These are phyloP conservation scores for Microcebus lehilahytsara DNA, from an alignment of 2,113 vertebrate species.

Conservation along the genomic window DNA sequence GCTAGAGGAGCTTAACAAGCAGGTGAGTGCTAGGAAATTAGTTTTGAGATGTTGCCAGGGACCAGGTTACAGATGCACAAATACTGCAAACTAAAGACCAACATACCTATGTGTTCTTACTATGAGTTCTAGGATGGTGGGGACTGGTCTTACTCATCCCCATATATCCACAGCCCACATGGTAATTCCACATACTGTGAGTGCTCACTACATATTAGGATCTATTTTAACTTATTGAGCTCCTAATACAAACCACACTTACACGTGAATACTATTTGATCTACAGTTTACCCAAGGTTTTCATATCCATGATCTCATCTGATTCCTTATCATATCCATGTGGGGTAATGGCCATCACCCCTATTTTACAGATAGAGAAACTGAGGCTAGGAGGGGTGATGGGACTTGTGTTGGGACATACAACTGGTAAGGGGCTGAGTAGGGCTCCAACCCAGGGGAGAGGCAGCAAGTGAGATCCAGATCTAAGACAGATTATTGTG, in stretches of 20 bases:
- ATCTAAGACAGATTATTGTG: background rate
- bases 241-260: background rate
- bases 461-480: background rate
- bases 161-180: background rate
- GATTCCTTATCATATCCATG: background rate
- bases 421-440: background rate
- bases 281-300: background rate
- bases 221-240: background rate
- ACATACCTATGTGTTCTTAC: background rate
- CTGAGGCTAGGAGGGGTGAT: background rate
- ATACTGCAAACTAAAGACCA: background rate
- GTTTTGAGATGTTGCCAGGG: background rate
- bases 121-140: background rate
- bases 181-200: background rate
- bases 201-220: background rate
- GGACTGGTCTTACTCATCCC: background rate
- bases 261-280: background rate
- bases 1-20: background rate
- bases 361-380: background rate
- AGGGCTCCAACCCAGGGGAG: background rate
- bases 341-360: background rate
- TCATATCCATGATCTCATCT: background rate
- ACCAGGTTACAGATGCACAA: background rate
- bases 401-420: background rate
- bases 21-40: background rate